Evolutionary conservation across 2,888 invertebrate species (phyloP).

Genomic region (Ischnura elegans): DNA sequence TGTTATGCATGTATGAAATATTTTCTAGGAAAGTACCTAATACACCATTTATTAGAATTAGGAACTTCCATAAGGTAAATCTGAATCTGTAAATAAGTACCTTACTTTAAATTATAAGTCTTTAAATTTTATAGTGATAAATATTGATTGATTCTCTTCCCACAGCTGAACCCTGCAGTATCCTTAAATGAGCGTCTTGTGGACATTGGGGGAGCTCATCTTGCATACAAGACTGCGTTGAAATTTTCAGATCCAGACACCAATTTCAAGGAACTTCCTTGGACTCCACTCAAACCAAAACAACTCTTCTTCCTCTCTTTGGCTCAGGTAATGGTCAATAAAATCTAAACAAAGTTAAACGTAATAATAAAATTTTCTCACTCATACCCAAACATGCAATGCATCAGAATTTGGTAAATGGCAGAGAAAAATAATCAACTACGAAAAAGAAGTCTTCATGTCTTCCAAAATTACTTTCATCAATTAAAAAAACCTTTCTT

Average conservation of each 20-base stretch:
- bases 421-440: neutral
- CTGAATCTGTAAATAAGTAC: neutral
- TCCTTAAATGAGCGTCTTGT: constrained; percentile 69
- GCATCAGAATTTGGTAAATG: neutral
- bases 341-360: too few species aligned
- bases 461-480: neutral
- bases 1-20: too few species aligned
- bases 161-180: constrained; percentile 54
- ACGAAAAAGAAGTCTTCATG: too few species aligned
- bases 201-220: constrained; percentile 65
- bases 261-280: constrained; percentile 65
- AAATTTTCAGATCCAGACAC: neutral
- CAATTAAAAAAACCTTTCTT: too few species aligned
- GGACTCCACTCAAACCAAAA: constrained; percentile 45
- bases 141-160: neutral
- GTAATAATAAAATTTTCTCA: neutral
- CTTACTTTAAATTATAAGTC: neutral
- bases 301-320: constrained; percentile 68
- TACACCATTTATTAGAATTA: too few species aligned
- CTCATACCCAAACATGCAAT: too few species aligned
- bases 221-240: constrained; percentile 55
- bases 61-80: too few species aligned
- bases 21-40: too few species aligned
- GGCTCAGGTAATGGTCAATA: constrained; percentile 70
- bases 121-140: neutral